Base-by-base conservation (phyloP, 2,888 invertebrate species). In the Coronaproctus castanopsis region DNA sequence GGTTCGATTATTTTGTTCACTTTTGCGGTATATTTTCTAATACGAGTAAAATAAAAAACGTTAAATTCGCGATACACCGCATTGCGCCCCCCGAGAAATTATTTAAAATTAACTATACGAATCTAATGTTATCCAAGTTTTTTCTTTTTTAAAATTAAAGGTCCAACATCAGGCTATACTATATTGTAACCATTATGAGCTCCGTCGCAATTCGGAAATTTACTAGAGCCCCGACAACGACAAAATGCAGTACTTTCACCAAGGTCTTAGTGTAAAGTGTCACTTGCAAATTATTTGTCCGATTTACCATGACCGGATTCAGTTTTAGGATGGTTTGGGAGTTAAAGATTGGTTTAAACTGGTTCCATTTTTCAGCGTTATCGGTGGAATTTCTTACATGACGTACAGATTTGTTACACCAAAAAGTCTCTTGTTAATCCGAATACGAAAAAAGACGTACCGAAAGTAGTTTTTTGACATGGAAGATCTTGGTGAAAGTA, bases 141-240 rank as follows among this genome's bases (percentile, higher is more conserved):
- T 72, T 81, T 82, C 68, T 80, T 82, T 67, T 80, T 81, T 57
- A 93, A 74, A 52, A 95, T 81, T 50, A 91, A 75, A 0, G 98
- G 98, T 10, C 97, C 98, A 60, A 87, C 83, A 74, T 98, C 98
- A 87, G 1, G 84, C 85, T 61, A 74, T 78, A 67, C n/a, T n/a
- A 81, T 81, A 72, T 98, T 98, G 74, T 96, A 92, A 59, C 77
- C 70, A 55, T 80, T 88, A 73, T 98, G 98, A 63, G 85, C 75
- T 49, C 97, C 97, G 76, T 98, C 97, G 71, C 97, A 98, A 69
- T 91, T 89, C 2, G 97, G 97, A 83, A 96, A 98, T 92, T 96
- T 93, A 75, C 88, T 83, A 67, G 88, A 87, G 69, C 81, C 82
- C 97, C 98, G 98, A 73, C 98, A 98, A 62, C 98, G 82, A 69